Evolutionary conservation across 1,140 invertebrate species (phyloP).

Genomic region (Idris sp.): DNA sequence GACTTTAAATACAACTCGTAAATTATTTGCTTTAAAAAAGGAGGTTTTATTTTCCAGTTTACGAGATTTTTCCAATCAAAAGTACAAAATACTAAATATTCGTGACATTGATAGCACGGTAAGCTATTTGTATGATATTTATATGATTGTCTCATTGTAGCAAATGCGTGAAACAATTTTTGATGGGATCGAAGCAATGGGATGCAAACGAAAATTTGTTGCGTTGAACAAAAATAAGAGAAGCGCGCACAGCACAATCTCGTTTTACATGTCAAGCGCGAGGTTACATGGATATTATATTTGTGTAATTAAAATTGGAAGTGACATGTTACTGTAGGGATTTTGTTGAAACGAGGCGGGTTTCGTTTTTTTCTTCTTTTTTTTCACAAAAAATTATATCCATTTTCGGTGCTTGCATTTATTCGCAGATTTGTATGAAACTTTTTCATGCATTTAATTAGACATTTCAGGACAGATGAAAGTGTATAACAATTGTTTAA

Average conservation of each 20-base stretch:
- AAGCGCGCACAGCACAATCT: slow-evolving; percentile 1
- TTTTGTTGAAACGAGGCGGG: slow-evolving; percentile 4
- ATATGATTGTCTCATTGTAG: slow-evolving; percentile 24
- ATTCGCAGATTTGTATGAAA: neutral
- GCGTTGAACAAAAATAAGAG: neutral
- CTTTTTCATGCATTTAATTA: slow-evolving; percentile 14
- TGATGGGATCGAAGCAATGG: slow-evolving; percentile 18
- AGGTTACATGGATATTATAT: slow-evolving; percentile 44
- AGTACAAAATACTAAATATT: slow-evolving; percentile 6
- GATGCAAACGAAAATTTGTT: slow-evolving; percentile 2
- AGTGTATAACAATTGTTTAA: too few relatives aligned
- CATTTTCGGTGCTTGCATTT: neutral
- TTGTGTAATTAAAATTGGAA: slow-evolving; percentile 38
- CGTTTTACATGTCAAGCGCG: slow-evolving; percentile 26
- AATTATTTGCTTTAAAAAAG: too few relatives aligned
- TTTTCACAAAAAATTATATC: slow-evolving; percentile 5
- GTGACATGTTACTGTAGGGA: slow-evolving; percentile 11
- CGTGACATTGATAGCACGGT: slow-evolving; percentile 7
- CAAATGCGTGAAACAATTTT: slow-evolving; percentile 24
- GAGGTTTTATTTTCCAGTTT: too few relatives aligned
- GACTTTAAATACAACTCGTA: too few relatives aligned
- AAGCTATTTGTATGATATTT: slow-evolving; percentile 21
- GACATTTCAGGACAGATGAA: neutral
- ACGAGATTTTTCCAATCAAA: too few relatives aligned
- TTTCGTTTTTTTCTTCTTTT: slow-evolving; percentile 1